Evolutionary conservation across 1,140 invertebrate genomes (phyloP), one percentile per base, ranked within the genome.

Genomic region (Tachypleus tridentatus): DNA sequence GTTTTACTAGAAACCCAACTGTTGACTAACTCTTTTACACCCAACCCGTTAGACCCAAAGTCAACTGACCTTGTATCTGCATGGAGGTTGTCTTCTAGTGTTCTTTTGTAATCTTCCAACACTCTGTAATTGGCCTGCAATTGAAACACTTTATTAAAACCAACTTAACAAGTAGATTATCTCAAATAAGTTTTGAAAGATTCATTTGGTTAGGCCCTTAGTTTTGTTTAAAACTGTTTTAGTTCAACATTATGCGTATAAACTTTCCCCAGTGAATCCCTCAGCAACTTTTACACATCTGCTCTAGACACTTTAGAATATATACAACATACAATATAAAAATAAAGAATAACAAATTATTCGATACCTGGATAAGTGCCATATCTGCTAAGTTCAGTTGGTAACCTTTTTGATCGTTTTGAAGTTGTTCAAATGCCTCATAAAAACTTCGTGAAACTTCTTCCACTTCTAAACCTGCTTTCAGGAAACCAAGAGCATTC

Each of bases 41-140:
- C 63, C 5, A 65, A 69, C 0, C 77, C 71, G 57, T 82, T 74
- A 7, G 65, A 65, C 7, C 66, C 66, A 70, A 86, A 87, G 64
- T 87, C 64, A 6, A 70, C 67, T 10, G 54, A 10, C 11, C 11
- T 57, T 57, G 11, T 10, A 57, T 10, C 10, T 10, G 10, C 11
- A 10, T 57, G 54, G 54, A 10, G 11, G 11, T 11, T 11, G 10
- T 57, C 10, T 57, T 11, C 11, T 3, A 57, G 10, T 10, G 54
- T 10, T 57, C 10, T 57, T 57, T 3, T 57, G 10, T 57, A 10
- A 11, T 57, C 54, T 1, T 10, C 80, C 3, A 84, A 61, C 50
- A 64, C 9, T 3, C 66, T 53, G 2, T 61, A 59, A 54, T 63
- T 63, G 47, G 72, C 69, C 10, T 29, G 2, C 29, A 29, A 29